Evolutionary conservation across 2,797 vertebrate genomes (phyloP), one percentile per base, ranked within the genome.

Genomic region (Tympanoctomys barrerae): DNA sequence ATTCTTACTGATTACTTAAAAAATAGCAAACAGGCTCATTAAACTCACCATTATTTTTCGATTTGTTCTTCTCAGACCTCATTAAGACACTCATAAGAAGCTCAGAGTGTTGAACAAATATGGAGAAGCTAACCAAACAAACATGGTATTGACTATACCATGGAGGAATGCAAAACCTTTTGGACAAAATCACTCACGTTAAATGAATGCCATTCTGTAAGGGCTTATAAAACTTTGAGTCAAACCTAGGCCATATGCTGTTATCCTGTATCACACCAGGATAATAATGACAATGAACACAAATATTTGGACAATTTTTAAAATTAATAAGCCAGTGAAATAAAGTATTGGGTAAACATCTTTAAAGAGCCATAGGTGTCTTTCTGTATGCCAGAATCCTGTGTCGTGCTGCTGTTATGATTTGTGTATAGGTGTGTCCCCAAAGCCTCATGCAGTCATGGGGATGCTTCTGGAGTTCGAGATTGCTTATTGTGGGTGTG

Each of bases 141-240:
- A 66, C 68, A 52, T 82, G 57, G 49, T 93, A 82, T 57, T 92
- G 93, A 68, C 7, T 68, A 14, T 46, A 80, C 70, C 81, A 31
- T 26, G 87, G 57, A 71, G 59, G 82, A 59, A 64, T 52, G 54
- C 8, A 84, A 90, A 89, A 36, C 73, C 80, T 75, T 92, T 94
- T 52, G 68, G 79, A 85, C 87, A 75, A 92, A 73, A 80, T 21
- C 61, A 59, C 84, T 95, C 81, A 39, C 94, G 89, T 92, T 77
- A 93, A 78, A 87, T 95, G 87, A 92, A 86, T 87, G 75, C 24
- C 79, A 81, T 39, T 83, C 66, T 70, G 89, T 57, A 87, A 87
- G 68, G 79, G 85, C 82, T 62, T 85, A 46, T 93, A 82, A 96
- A 97, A 33, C 18, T 18, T 75, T 95, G 33, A 90, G 89, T 96